phyloP scores from a whole-genome alignment of 2,113 vertebrate species.

The Arenaria interpres region DNA sequence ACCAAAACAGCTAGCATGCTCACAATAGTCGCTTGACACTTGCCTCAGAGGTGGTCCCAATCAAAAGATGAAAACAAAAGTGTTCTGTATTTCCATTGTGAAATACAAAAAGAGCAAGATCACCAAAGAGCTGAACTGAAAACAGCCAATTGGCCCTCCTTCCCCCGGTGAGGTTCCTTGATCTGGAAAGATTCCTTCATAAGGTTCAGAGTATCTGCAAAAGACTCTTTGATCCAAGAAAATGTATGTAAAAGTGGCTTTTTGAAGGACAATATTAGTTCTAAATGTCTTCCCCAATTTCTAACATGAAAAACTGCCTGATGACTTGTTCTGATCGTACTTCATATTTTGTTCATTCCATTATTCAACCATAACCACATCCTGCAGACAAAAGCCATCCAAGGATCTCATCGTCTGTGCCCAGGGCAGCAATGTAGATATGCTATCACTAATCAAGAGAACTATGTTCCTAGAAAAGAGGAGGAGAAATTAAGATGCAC shows the following conservation, averaged over 20 bases:
- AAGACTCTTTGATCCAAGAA: neutral
- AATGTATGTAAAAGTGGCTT: neutral
- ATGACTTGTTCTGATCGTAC: neutral
- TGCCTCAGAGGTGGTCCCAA: neutral
- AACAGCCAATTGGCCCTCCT: neutral
- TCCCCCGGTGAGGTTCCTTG: neutral
- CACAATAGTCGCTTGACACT: fast-evolving
- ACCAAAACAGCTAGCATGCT: neutral
- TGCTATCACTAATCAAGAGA: neutral
- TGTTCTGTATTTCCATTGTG: neutral
- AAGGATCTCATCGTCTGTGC: neutral
- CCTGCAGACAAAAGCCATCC: neutral
- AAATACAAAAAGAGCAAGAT: neutral
- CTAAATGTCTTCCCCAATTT: neutral
- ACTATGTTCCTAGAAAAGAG: neutral
- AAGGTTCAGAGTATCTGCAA: neutral
- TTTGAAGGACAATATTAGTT: neutral
- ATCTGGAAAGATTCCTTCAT: neutral
- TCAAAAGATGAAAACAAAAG: neutral
- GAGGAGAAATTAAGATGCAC: neutral
- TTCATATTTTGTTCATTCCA: neutral
- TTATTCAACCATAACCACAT: neutral
- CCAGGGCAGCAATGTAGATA: neutral
- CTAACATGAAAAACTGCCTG: neutral
- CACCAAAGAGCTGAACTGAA: neutral